Percentiles rank a stretch among this genome's conserved stretches.
These are phyloP conservation scores for Tolmerus cingulatus DNA, from an alignment of 2,888 invertebrate species.

Conservation along the genomic window DNA sequence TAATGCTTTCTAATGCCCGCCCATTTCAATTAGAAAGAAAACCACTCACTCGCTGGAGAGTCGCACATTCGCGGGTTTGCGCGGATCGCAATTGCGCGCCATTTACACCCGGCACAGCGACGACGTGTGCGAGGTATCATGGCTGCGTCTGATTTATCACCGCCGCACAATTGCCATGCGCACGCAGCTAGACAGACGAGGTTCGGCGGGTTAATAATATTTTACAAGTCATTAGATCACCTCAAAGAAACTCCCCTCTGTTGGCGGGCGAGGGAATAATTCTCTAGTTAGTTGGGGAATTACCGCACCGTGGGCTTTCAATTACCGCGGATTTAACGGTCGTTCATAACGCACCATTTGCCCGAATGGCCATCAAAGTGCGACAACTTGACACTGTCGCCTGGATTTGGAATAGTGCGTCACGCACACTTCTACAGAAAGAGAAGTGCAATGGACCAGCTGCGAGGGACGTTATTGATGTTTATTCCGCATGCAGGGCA, in stretches of 20 bases:
- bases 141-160: constrained; percentile 15
- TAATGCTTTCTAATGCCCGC: constrained; percentile 26
- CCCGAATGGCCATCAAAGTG: neutral
- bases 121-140: neutral
- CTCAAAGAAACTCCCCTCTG: neutral
- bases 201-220: constrained; percentile 21
- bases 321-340: neutral
- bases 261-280: neutral
- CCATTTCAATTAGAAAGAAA: constrained; percentile 31
- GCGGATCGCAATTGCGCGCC: neutral
- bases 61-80: neutral
- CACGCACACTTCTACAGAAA: neutral
- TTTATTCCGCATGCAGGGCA: neutral
- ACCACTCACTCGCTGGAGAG: neutral
- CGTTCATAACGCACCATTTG: constrained; percentile 16
- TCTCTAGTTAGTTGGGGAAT: neutral
- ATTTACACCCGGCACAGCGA: neutral
- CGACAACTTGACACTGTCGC: neutral
- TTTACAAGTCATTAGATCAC: constrained; percentile 18
- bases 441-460: neutral
- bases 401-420: neutral
- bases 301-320: neutral
- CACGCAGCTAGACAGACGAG: neutral
- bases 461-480: neutral
- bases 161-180: neutral